Conservation (phyloP, 2,888 invertebrate genomes). For the Sphaerophoria taeniata region DNA sequence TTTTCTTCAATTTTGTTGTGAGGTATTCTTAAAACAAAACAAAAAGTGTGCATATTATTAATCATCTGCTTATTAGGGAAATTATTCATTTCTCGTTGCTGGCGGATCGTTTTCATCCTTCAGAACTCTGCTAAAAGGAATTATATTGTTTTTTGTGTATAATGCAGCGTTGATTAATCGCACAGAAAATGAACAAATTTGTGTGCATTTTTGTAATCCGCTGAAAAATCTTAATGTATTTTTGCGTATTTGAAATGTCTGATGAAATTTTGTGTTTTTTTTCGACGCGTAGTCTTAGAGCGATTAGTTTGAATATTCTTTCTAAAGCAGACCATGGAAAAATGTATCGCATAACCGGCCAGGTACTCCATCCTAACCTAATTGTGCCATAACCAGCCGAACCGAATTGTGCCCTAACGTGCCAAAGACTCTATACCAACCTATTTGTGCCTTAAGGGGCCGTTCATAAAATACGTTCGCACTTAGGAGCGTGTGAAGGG, state of each 20-base stretch:
- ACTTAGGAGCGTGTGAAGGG: too few species aligned
- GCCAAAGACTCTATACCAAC: too few species aligned
- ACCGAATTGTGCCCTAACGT: too few species aligned
- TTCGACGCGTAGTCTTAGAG: too few species aligned
- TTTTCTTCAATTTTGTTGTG: not conserved
- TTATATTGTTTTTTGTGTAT: conserved; percentile 23
- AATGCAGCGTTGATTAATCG: conserved; percentile 65
- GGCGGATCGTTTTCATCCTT: not conserved
- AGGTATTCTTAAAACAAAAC: conserved; percentile 36
- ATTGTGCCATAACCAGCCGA: too few species aligned
- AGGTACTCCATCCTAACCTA: too few species aligned
- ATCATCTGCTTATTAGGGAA: conserved; percentile 69
- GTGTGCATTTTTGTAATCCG: conserved; percentile 39
- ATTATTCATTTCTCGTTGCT: conserved; percentile 58
- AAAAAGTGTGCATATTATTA: conserved; percentile 54
- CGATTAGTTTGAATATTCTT: too few species aligned
- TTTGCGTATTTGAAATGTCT: conserved; percentile 38
- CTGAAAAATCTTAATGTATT: conserved; percentile 29
- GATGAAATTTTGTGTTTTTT: conserved; percentile 1
- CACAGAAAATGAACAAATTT: conserved; percentile 12
- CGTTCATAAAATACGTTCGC: too few species aligned
- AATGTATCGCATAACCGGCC: too few species aligned
- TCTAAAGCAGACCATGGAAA: too few species aligned
- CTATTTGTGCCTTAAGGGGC: too few species aligned
- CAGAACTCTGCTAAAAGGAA: conserved; percentile 23